Base-by-base conservation (phyloP, 2,113 vertebrate genomes). In the Lipotes vexillifer region DNA sequence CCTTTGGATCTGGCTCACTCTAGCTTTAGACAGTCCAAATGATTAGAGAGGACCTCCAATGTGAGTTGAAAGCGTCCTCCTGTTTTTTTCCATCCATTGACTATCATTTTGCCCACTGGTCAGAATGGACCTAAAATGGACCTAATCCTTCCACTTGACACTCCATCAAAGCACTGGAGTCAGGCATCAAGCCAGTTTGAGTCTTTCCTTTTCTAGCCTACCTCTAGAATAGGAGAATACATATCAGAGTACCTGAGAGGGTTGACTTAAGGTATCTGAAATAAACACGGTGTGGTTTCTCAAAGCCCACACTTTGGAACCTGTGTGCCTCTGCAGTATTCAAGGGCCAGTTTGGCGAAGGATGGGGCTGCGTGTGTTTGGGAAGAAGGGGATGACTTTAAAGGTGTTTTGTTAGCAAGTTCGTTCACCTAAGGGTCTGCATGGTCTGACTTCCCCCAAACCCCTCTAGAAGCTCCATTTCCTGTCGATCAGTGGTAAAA, bases 391-490 rank as follows among this genome's bases (percentile, higher is more conserved):
- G 13, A 20, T 23, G 49, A 36, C 17, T 68, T 69, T 13, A 36
- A 14, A 66, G 33, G 72, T 2, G 0, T 84, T 91, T 63, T 63
- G 80, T 87, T 89, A 11, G 11, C 57, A 33, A n/a, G 44, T 74
- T 1, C 27, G 77, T 63, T 87, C 1, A 0, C 46, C 78, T 27
- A 33, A 80, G 85, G 74, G 23, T 23, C 29, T 71, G 96, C 83
- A 77, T 1, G 5, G 86, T 96, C 69, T 57, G 49, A 90, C 96
- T 96, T 27, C 86, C 78, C 86, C 21, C 75, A 92, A 78, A 59
- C 66, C 36, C 57, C 72, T 96, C 83, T 18, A 93, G 92, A 96
- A 85, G 75, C 94, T 5, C 44, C 59, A 33, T 86, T 97, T 98
- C 81, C n/a, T 13, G 21, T 57, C 21, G 33, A 84, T 96, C 81